These are phyloP conservation scores for Oenanthe oenanthe DNA, from an alignment of 2,113 vertebrate genomes.

Conservation along the genomic window DNA sequence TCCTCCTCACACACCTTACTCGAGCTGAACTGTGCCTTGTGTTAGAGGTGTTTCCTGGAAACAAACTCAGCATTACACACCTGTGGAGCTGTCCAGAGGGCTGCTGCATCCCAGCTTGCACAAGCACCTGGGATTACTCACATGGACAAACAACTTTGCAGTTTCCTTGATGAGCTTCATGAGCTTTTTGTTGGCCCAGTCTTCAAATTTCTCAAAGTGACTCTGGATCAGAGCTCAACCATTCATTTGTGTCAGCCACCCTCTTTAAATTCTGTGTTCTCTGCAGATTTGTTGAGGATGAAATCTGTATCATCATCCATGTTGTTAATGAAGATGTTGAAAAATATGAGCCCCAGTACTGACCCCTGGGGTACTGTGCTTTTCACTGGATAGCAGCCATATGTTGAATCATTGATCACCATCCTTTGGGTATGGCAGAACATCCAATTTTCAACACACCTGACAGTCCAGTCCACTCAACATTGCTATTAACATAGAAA, in stretches of 20 bases:
- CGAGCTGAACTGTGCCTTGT: accelerated
- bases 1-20: neutral
- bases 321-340: neutral
- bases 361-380: neutral
- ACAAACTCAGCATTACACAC: neutral
- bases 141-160: neutral
- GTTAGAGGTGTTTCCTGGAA: neutral
- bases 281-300: neutral
- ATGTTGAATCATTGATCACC: neutral
- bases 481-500: neutral
- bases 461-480: neutral
- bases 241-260: neutral
- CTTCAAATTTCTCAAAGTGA: neutral
- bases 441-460: neutral
- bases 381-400: neutral
- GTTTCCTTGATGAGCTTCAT: neutral
- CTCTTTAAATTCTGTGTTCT: neutral
- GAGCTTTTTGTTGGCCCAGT: neutral
- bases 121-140: neutral
- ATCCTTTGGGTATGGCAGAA: neutral
- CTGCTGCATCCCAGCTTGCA: accelerated
- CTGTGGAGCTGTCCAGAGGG: neutral
- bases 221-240: neutral
- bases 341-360: neutral
- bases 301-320: neutral